phyloP scores from a whole-genome alignment of 1,140 invertebrate species.

The Dendrolimus punctatus region DNA sequence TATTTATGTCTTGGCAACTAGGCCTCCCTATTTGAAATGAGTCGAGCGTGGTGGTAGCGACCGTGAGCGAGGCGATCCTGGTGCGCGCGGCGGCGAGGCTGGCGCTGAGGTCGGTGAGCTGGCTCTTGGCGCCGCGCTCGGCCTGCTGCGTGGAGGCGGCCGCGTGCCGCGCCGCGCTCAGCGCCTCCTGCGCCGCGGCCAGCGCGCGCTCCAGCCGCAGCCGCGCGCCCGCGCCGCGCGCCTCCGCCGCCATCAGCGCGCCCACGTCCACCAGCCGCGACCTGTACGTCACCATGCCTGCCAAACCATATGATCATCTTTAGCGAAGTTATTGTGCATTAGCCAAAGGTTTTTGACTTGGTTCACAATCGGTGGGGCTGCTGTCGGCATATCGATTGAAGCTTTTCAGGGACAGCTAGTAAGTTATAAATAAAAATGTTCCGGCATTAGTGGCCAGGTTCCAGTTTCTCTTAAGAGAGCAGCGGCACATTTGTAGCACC shows the following conservation, averaged over 20 bases:
- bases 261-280: constrained; percentile 46
- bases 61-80: constrained; percentile 42
- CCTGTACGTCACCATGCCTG: constrained; percentile 51
- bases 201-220: constrained; percentile 36
- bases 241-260: constrained; percentile 33
- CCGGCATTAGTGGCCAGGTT: too few relatives aligned
- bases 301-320: too few relatives aligned
- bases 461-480: too few relatives aligned
- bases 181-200: constrained; percentile 20
- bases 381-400: not conserved
- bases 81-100: constrained; percentile 36
- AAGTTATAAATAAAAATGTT: too few relatives aligned
- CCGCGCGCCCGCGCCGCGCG: constrained; percentile 25
- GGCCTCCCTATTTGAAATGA: too few relatives aligned
- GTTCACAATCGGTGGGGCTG: too few relatives aligned
- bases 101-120: constrained; percentile 33
- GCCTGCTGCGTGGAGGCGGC: constrained; percentile 42
- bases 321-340: too few relatives aligned
- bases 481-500: too few relatives aligned
- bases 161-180: constrained; percentile 35
- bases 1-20: too few relatives aligned
- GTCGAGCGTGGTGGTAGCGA: constrained; percentile 6
- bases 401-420: too few relatives aligned
- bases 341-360: too few relatives aligned
- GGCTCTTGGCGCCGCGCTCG: constrained; percentile 40